Base-by-base conservation (phyloP, 2,888 invertebrate genomes). In the Ephialtes manifestator region DNA sequence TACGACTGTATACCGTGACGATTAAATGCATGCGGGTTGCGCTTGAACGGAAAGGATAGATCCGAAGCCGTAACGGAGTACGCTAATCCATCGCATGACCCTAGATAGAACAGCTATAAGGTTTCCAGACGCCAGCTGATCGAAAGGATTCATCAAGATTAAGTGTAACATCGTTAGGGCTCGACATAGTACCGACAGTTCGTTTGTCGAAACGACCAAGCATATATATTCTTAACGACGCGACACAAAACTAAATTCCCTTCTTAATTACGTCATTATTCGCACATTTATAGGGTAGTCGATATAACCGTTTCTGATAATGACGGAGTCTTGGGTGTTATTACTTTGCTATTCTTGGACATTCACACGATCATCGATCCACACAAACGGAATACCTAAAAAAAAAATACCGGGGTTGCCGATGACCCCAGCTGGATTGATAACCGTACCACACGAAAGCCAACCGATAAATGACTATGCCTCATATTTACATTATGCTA, bases 1-100 rank as follows among this genome's bases (percentile, higher is more conserved):
- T 63, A 81, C 78, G 70, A 78, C 55, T 75, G 78, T 75, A 78
- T 70, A 75, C 46, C 74, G 77, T 78, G 39, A 39, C 81, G 78
- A 81, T 84, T 81, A 84, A 84, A 81, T 81, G 81, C 70, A 84
- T n/a, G n/a, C 70, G 81, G 78, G 74, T 78, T 48, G 81, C 20
- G 67, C 84, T 24, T 70, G 31, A 84, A 84, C 81, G 84, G 53
- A 53, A 55, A n/a, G 55, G 72, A 55, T 74, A 63, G 28, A 46
- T 55, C 46, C 55, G 70, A 72, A 78, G 78, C 63, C 78, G 75
- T 84, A 75, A 78, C 84, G 78, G 60, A 81, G 76, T 67, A 72
- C 51, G 51, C 18, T 84, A 81, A 84, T 84, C 84, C 81, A 78
- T 81, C 77, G 67, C 28, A 75, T 53, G 51, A 77, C 72, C 20